Evolutionary conservation across 2,797 vertebrate genomes (phyloP), one percentile per base, ranked within the genome.

Genomic region (Parambassis ranga): DNA sequence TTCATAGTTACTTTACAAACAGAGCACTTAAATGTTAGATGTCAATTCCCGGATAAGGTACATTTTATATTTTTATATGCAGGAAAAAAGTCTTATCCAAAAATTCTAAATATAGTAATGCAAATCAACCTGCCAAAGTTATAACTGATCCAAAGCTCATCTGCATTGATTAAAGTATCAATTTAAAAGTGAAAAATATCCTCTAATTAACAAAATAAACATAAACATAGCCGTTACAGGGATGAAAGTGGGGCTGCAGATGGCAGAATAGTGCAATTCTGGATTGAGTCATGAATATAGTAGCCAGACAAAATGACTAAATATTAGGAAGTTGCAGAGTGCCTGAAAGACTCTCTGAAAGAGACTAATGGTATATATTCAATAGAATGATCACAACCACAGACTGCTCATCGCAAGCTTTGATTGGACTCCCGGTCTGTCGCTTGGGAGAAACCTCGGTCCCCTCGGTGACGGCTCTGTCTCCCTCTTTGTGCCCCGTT

Each of bases 401-500:
- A 49, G 65, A 35, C 67, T 43, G 77, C 71, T 83, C 78, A 56
- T 71, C 19, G 65, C 75, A 4, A 44, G 59, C 87, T 83, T 81
- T 84, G 71, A 82, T 84, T 87, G 83, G 79, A 76, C 86, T 84
- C 66, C 62, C 18, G 39, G 51, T 73, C 59, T 53, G 58, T 73
- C 77, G 67, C 78, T 64, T 67, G 88, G 87, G 70, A 88, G 66
- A 72, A 79, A 70, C 78, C 72, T 58, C 65, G 7, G 73, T 80
- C 79, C 86, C 78, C 69, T 56, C 43, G 43, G 80, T 84, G 87
- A 88, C 66, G 79, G 79, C 87, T 90, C 84, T 83, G 73, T 89
- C 85, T 85, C 84, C 55, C 77, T 90, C 89, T 91, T 84, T 89
- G 85, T 90, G 90, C 86, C 84, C 81, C 10, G 82, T 84, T 90